Conservation (phyloP, 1,140 invertebrate species). For the Apis dorsata region DNA sequence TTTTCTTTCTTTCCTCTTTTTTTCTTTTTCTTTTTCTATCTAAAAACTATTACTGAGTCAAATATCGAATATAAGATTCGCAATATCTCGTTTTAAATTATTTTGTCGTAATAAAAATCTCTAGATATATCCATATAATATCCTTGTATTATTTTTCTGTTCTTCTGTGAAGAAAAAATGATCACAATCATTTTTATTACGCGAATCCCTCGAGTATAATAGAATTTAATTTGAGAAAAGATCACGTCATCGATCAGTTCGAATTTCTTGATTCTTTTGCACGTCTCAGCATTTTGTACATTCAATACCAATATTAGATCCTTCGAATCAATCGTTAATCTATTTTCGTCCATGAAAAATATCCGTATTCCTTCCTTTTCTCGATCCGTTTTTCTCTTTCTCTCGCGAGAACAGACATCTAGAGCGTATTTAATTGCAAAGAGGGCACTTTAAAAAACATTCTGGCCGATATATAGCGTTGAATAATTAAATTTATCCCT, state of each 20-base stretch:
- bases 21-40: too few relatives aligned
- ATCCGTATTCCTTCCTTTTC: neutral
- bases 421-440: neutral
- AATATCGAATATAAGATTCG: too few relatives aligned
- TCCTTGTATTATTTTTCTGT: too few relatives aligned
- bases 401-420: neutral
- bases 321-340: neutral
- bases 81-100: too few relatives aligned
- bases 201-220: too few relatives aligned
- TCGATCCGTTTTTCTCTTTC: neutral
- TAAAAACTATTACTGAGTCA: too few relatives aligned
- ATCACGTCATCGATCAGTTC: neutral
- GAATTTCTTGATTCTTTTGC: neutral
- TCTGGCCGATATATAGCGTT: neutral
- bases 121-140: too few relatives aligned
- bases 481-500: conserved; percentile 10
- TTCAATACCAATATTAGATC: neutral
- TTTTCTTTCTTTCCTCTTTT: neutral
- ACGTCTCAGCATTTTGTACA: neutral
- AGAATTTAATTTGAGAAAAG: neutral
- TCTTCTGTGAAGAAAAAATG: too few relatives aligned
- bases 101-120: too few relatives aligned
- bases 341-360: neutral
- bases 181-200: too few relatives aligned
- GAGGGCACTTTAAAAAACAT: neutral